Base-by-base conservation (phyloP, 2,888 invertebrate genomes). In the Pyralis farinalis region DNA sequence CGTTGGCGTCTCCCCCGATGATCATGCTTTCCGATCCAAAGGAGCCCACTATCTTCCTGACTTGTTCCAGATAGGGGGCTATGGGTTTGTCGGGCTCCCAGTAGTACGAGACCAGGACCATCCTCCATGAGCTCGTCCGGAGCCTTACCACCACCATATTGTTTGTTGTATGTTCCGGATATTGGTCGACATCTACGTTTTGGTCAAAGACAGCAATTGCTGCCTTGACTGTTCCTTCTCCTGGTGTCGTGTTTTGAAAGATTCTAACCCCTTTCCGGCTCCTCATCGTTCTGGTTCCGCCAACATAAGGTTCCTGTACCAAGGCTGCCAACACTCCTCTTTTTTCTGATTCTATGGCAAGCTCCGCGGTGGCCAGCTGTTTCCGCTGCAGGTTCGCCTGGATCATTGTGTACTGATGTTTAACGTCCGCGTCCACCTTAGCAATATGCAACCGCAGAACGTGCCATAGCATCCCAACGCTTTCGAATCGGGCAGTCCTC, bases 1-100 rank as follows among this genome's bases (percentile, higher is more conserved):
- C 38, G 25, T 46, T 39, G 7, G 9, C 40, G 22, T 49, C 42
- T 7, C 47, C 40, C 39, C 44, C 45, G 1, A 50, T 16, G 2
- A 53, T 12, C 10, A 51, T 5, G 7, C 20, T 35, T 11, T 35
- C 34, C 21, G 37, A n/a, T 7, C 22, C 7, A 4, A 12, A 10
- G 9, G 12, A 12, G 20, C 36, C 9, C 0, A 40, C 1, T 3
- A 38, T 25, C 0, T 5, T 1, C 6, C 28, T 25, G 1, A 47
- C 9, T 0, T 25, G n/a, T 0, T 27, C 21, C 8, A 44, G 9
- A 10, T 49, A 39, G 0, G 43, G 36, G n/a, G 34, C 37, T 4
- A 50, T 21, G 0, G 41, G 32, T 1, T 7, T 6, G 22, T 30
- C 28, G 0, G 8, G 27, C 11, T 41, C 43, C 3, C 38, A 12